phyloP scores from a whole-genome alignment of 2,797 vertebrate genomes.

The Xenentodon cancila region DNA sequence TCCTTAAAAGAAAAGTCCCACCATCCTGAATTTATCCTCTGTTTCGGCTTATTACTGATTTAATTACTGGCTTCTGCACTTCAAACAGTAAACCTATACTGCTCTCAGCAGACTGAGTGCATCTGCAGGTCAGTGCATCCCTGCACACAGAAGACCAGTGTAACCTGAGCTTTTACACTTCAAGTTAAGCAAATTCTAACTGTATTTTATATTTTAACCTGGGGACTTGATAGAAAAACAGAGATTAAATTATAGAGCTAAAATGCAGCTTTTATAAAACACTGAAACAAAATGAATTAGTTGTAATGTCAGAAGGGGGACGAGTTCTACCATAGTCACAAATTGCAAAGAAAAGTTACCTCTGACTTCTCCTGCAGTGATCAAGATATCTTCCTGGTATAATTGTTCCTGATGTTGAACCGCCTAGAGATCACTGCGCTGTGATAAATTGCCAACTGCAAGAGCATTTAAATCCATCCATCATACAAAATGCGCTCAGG shows the following conservation, averaged over 20 bases:
- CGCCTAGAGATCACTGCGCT: conserved; percentile 11
- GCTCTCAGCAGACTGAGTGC: conserved; percentile 41
- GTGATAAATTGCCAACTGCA: conserved; percentile 12
- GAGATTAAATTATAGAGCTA: not conserved
- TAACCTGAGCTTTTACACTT: conserved; percentile 50
- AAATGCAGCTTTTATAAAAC: not conserved
- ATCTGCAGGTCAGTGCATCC: conserved; percentile 60
- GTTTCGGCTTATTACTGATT: conserved; percentile 34
- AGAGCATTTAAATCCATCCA: conserved; percentile 53
- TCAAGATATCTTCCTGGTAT: conserved; percentile 23
- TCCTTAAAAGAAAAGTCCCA: not conserved
- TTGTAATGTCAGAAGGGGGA: not conserved
- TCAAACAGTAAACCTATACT: conserved; percentile 31
- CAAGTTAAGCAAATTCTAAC: conserved; percentile 11
- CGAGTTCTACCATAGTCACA: not conserved
- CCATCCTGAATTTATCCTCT: conserved; percentile 6
- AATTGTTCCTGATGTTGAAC: conserved; percentile 31
- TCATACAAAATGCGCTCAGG: conserved; percentile 29
- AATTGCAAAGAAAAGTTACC: conserved; percentile 33
- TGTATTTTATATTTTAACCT: not conserved
- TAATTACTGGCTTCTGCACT: conserved; percentile 27
- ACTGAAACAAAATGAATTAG: not conserved
- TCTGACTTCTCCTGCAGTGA: conserved; percentile 14
- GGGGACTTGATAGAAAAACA: too few species aligned
- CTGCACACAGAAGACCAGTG: conserved; percentile 55